A percentile compares a stretch with the other conserved stretches of the same genome.
Conservation (phyloP, 2,113 vertebrate genomes). For the Piprites chloris region DNA sequence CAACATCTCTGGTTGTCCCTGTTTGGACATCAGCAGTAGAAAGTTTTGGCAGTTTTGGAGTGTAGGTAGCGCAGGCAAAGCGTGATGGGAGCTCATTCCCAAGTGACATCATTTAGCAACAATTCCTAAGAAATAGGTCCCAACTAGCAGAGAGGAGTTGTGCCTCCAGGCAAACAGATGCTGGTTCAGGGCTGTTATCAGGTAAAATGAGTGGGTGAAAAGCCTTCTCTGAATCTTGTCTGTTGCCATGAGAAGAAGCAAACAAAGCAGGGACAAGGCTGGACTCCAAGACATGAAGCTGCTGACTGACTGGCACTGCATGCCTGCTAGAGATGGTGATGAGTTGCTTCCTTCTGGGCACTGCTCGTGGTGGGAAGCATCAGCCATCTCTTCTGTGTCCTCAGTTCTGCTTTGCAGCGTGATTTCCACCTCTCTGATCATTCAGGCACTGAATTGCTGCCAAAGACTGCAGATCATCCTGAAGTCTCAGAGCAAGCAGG, state of each 20-base stretch:
- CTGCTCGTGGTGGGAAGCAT: not conserved
- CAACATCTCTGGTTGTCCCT: not conserved
- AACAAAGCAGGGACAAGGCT: constrained; percentile 22
- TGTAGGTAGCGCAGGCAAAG: not conserved
- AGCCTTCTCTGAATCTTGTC: constrained; percentile 15
- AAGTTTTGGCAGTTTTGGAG: not conserved
- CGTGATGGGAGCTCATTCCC: not conserved
- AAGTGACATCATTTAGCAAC: constrained; percentile 48
- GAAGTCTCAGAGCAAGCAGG: not conserved
- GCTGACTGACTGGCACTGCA: not conserved
- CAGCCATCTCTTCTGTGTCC: not conserved
- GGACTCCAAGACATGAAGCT: not conserved
- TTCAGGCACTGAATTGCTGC: not conserved
- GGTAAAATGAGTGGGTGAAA: constrained; percentile 23
- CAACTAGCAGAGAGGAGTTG: not conserved
- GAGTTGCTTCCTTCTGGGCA: not conserved
- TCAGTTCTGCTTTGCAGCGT: fast-evolving
- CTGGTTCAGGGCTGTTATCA: constrained; percentile 34
- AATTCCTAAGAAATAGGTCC: constrained; percentile 54
- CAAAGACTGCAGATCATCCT: not conserved
- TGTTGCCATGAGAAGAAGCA: constrained; percentile 51
- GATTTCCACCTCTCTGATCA: not conserved
- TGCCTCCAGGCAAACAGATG: constrained; percentile 63
- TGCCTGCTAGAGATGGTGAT: not conserved
- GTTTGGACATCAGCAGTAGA: fast-evolving